phyloP scores from a whole-genome alignment of 2,113 vertebrate genomes.

The Alectura lathami region DNA sequence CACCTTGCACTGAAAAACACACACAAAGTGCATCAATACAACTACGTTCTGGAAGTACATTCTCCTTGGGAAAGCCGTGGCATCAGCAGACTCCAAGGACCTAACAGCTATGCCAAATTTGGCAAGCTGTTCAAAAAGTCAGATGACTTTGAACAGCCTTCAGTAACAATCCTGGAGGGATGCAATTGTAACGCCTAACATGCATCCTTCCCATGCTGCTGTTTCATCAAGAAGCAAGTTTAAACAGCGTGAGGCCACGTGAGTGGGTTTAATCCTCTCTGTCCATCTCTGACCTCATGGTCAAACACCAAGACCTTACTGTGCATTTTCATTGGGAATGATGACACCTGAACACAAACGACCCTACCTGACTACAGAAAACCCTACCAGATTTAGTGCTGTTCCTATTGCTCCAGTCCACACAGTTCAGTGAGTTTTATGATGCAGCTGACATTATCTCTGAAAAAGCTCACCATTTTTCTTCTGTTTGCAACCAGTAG shows the following conservation, averaged over 20 bases:
- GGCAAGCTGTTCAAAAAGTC: not conserved
- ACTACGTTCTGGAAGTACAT: not conserved
- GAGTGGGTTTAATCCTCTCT: not conserved
- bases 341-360: not conserved
- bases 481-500: not conserved
- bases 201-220: fast-evolving
- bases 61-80: not conserved
- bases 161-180: not conserved
- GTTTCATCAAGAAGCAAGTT: not conserved
- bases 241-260: fast-evolving
- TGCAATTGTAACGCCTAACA: not conserved
- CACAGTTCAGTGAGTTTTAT: fast-evolving
- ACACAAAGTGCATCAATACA: not conserved
- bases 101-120: not conserved
- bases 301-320: not conserved
- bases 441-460: not conserved
- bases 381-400: not conserved
- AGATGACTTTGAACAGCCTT: not conserved
- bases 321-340: not conserved
- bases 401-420: not conserved
- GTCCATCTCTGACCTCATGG: not conserved
- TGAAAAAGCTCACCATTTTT: not conserved
- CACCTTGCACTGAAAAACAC: not conserved
- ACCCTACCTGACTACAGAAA: too few species aligned
- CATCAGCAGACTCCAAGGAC: not conserved